These are phyloP conservation scores for Acropternis orthonyx DNA, from an alignment of 2,797 vertebrate genomes.

Conservation along the genomic window DNA sequence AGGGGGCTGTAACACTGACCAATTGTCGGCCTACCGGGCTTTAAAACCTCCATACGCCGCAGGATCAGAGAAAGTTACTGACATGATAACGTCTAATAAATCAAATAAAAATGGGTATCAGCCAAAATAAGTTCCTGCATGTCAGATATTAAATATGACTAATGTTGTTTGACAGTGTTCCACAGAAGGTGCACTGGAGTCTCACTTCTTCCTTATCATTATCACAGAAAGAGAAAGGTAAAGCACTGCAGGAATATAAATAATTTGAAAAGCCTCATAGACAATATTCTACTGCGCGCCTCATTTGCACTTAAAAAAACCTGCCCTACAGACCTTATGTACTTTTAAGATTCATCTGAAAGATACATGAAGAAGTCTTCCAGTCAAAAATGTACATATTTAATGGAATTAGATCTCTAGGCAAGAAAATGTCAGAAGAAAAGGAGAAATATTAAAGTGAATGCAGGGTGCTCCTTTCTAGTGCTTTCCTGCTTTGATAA, in stretches of 20 bases:
- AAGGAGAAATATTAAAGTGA: slow-evolving; percentile 81
- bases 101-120: slow-evolving; percentile 64
- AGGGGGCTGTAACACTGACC: not conserved
- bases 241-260: slow-evolving; percentile 81
- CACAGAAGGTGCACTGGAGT: slow-evolving; percentile 55
- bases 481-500: slow-evolving; percentile 82
- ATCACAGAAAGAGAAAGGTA: slow-evolving; percentile 74
- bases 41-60: not conserved
- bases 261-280: slow-evolving; percentile 80
- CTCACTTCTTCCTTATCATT: slow-evolving; percentile 70
- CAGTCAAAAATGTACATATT: slow-evolving; percentile 83
- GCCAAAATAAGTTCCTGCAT: slow-evolving; percentile 65
- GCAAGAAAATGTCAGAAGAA: slow-evolving; percentile 83
- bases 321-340: slow-evolving; percentile 81
- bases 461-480: slow-evolving; percentile 76
- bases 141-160: slow-evolving; percentile 72
- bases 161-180: slow-evolving; percentile 66
- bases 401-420: slow-evolving; percentile 84
- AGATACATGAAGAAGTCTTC: slow-evolving; percentile 82
- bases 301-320: slow-evolving; percentile 86
- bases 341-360: slow-evolving; percentile 85
- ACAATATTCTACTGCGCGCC: slow-evolving; percentile 78
- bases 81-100: slow-evolving; percentile 66
- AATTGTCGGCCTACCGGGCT: not conserved
- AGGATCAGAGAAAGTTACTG: slow-evolving; percentile 37